Percentiles rank a stretch among this genome's conserved stretches.
Evolutionary conservation across 2,888 invertebrate species (phyloP).

Genomic region (Hemithea aestivaria): DNA sequence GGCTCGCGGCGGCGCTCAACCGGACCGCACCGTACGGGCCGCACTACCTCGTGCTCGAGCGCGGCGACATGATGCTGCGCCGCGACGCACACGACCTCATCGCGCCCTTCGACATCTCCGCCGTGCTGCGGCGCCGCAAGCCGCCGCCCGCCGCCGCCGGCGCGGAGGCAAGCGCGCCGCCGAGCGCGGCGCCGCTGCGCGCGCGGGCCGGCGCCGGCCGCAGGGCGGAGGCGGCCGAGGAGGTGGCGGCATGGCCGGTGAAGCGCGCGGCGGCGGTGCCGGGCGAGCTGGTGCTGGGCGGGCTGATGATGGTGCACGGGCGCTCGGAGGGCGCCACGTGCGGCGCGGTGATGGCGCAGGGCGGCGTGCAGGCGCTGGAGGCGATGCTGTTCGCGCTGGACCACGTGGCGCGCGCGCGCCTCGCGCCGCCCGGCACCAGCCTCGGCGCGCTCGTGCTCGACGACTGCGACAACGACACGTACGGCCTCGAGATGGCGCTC

Average conservation of each 20-base stretch:
- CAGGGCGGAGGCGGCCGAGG: neutral
- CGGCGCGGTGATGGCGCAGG: constrained; percentile 94
- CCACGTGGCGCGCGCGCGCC: constrained; percentile 79
- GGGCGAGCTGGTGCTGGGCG: constrained; percentile 90
- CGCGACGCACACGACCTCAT: constrained; percentile 52
- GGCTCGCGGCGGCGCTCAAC: too few relatives aligned
- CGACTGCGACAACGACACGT: constrained; percentile 95
- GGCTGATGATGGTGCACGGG: constrained; percentile 88
- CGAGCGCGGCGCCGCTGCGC: constrained; percentile 41
- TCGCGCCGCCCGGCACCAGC: constrained; percentile 84
- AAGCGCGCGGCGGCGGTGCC: neutral
- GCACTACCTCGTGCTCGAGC: neutral
- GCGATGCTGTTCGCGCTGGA: constrained; percentile 94
- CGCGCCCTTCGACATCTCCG: constrained; percentile 58
- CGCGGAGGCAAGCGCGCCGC: constrained; percentile 16
- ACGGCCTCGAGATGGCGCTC: constrained; percentile 94
- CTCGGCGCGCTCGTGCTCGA: constrained; percentile 93
- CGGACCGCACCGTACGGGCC: too few relatives aligned
- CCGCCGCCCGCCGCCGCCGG: too few relatives aligned
- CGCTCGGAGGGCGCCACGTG: constrained; percentile 86
- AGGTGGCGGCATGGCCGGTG: neutral
- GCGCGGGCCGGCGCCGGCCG: neutral
- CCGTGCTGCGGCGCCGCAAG: constrained; percentile 11
- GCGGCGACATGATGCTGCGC: constrained; percentile 23
- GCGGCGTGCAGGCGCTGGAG: constrained; percentile 90